Evolutionary conservation across 2,797 vertebrate species (phyloP), one percentile per base, ranked within the genome.

Genomic region (Yasuhikotakia modesta): DNA sequence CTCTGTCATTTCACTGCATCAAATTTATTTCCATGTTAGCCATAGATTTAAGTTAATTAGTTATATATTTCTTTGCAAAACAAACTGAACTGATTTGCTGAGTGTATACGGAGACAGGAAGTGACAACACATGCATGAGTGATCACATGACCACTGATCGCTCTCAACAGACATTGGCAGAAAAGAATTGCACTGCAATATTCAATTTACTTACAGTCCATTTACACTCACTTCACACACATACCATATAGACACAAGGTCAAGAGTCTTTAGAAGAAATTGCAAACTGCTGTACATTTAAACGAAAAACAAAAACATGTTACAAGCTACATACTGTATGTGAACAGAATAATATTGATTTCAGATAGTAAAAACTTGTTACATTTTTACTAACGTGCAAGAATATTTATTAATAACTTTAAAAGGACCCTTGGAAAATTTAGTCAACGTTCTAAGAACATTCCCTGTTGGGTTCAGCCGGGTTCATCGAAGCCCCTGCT

Each of bases 171-270:
- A 50, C 24, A 45, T 10, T 17, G 4, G 7, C 22, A 45, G 64
- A 67, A 68, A 39, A 19, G 17, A 75, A 58, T 35, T 46, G 65
- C 74, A 61, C 24, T 22, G 75, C 75, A 77, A 77, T 77, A 70
- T 77, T 77, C 66, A 5, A 14, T 19, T 77, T 77, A 75, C 58
- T 68, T 63, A 70, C 50, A 70, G 55, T 65, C 61, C 60, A 65
- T 76, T 81, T 81, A 57, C 39, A 76, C 60, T 58, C 50, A 46
- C 27, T 70, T 16, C 39, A 68, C 48, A 52, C 67, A 70, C 46
- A 70, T 32, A 52, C 71, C 22, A n/a, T 8, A 65, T 19, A 57
- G 35, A 73, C 5, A 14, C 73, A 75, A 55, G 66, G 61, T 35
- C 73, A 27, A 32, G 22, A 64, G 58, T 16, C 4, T 67, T 76